These are phyloP conservation scores for Aythya baeri DNA, from an alignment of 2,113 vertebrate genomes.

Conservation along the genomic window DNA sequence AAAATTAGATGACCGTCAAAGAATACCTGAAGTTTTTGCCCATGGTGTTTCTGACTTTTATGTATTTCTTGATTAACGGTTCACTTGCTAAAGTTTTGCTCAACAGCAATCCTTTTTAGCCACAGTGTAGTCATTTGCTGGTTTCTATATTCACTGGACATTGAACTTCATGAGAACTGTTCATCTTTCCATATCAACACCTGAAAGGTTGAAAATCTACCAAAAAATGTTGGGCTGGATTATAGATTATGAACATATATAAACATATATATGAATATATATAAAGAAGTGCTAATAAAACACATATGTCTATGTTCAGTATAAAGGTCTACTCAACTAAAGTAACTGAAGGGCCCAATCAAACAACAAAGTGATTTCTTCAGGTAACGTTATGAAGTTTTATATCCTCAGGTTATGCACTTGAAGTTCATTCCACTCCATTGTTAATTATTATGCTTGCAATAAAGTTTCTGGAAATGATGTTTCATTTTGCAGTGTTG, in stretches of 20 bases:
- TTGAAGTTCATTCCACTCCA: background rate
- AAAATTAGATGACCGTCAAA: background rate
- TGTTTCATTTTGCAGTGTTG: background rate
- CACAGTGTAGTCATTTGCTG: background rate
- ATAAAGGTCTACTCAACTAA: background rate
- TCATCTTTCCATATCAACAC: background rate
- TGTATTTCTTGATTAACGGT: background rate
- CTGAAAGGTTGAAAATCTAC: background rate
- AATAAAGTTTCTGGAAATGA: background rate
- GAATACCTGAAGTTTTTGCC: background rate
- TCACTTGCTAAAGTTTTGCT: background rate
- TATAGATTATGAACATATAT: background rate
- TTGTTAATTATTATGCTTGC: background rate
- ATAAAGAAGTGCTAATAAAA: background rate
- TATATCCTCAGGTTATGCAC: background rate
- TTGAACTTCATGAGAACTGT: background rate
- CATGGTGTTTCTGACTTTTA: background rate
- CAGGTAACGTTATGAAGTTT: background rate
- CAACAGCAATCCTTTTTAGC: background rate
- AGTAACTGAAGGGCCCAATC: background rate
- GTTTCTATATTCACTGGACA: background rate
- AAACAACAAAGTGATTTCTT: background rate
- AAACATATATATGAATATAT: too few species aligned
- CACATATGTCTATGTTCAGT: background rate
- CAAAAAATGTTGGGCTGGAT: background rate